Evolutionary conservation across 2,888 invertebrate genomes (phyloP).

Genomic region (Lottia scabra): DNA sequence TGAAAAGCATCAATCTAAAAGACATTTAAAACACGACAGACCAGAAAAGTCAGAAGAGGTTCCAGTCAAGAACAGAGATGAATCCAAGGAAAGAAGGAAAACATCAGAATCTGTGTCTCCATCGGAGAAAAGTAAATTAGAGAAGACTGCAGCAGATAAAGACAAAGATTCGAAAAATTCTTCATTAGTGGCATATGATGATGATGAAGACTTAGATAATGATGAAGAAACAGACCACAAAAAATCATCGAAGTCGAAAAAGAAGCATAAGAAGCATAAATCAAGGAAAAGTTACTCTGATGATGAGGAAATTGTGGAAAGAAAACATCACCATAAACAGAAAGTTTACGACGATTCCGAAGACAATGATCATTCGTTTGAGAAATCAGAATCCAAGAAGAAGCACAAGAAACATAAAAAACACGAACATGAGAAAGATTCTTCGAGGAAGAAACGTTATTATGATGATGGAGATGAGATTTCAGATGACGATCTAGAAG

Average conservation of each 20-base stretch:
- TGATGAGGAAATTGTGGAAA: too few species aligned
- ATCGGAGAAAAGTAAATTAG: slow-evolving; percentile 7
- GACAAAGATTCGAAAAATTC: too few species aligned
- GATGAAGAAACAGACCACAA: too few species aligned
- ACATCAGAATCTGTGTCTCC: slow-evolving; percentile 3
- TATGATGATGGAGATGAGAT: not conserved
- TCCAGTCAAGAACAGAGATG: slow-evolving; percentile 1
- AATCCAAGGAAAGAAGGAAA: slow-evolving; percentile 18
- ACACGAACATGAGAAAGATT: not conserved
- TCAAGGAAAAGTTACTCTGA: too few species aligned
- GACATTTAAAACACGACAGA: not conserved
- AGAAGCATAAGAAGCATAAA: too few species aligned
- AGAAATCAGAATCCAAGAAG: not conserved
- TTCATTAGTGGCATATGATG: too few species aligned
- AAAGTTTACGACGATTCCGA: slow-evolving; percentile 6
- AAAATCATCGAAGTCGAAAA: too few species aligned
- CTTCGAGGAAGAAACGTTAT: not conserved
- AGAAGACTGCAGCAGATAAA: too few species aligned
- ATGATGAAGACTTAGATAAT: too few species aligned
- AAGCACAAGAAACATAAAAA: slow-evolving; percentile 13
- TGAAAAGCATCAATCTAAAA: not conserved
- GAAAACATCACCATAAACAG: too few species aligned
- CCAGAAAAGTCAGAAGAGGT: slow-evolving; percentile 12
- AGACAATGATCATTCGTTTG: too few species aligned
- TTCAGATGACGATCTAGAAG: too few species aligned